Percentiles rank a stretch among this genome's conserved stretches.
phyloP scores from a whole-genome alignment of 2,797 vertebrate genomes.

The Toxotes lorentzi region DNA sequence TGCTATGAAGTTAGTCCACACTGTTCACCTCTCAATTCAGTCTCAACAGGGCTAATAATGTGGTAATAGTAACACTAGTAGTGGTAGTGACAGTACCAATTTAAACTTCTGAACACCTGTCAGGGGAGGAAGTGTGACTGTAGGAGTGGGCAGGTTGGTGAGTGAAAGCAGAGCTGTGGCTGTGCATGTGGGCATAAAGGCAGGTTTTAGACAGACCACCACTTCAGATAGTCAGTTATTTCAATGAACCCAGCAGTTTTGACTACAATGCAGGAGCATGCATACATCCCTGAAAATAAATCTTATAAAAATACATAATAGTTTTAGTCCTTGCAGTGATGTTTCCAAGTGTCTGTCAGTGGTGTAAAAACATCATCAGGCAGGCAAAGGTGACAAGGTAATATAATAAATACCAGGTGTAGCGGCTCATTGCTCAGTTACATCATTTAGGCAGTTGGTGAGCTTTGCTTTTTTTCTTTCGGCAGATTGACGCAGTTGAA shows the following conservation, averaged over 20 bases:
- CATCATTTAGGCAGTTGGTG: background rate
- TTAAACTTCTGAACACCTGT: constrained; percentile 29
- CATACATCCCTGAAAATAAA: background rate
- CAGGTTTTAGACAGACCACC: constrained; percentile 1
- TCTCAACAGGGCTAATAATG: background rate
- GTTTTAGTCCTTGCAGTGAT: constrained; percentile 1
- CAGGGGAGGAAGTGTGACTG: constrained; percentile 27
- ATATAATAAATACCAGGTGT: background rate
- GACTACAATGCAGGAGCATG: background rate
- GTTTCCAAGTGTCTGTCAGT: background rate
- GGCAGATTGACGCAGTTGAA: background rate
- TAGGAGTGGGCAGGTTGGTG: constrained; percentile 25
- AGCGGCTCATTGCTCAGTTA: background rate
- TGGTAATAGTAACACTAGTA: background rate
- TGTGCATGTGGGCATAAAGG: constrained; percentile 31
- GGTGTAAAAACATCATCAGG: background rate
- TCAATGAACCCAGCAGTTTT: constrained; percentile 7
- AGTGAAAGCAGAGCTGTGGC: constrained; percentile 25
- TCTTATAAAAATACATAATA: background rate
- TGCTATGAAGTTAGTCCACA: background rate
- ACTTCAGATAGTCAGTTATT: constrained; percentile 20
- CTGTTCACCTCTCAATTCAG: constrained; percentile 1
- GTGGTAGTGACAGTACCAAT: constrained; percentile 24
- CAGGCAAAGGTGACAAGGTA: background rate
- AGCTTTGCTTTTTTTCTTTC: background rate